Conservation (phyloP, 1,140 invertebrate genomes). For the Drosophila simulans region DNA sequence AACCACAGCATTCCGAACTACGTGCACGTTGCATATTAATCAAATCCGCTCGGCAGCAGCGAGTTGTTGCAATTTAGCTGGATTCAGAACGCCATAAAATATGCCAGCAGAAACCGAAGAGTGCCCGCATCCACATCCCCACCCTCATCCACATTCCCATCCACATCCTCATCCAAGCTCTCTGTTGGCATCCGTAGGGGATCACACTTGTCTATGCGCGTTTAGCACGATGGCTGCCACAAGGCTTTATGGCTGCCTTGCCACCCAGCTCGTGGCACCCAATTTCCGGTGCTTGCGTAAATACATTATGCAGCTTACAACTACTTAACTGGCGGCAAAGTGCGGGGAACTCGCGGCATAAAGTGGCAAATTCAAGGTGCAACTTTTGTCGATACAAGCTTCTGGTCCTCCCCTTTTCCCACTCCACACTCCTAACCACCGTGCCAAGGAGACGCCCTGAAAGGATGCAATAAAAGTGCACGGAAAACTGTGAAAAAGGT, state of each 20-base stretch:
- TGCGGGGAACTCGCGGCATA: slow-evolving; percentile 48
- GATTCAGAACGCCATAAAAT: slow-evolving; percentile 71
- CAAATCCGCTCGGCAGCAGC: slow-evolving; percentile 41
- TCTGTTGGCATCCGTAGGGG: slow-evolving; percentile 48
- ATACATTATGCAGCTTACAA: slow-evolving; percentile 83
- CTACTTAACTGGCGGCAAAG: slow-evolving; percentile 61
- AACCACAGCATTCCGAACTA: slow-evolving; percentile 28
- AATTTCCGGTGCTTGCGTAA: slow-evolving; percentile 81
- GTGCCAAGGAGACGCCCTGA: background rate
- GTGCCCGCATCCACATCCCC: slow-evolving; percentile 24
- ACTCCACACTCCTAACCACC: too few relatives aligned
- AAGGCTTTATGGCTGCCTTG: slow-evolving; percentile 38
- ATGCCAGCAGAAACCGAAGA: slow-evolving; percentile 64
- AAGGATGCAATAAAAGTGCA: slow-evolving; percentile 77
- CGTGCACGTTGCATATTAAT: slow-evolving; percentile 52
- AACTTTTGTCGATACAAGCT: slow-evolving; percentile 76
- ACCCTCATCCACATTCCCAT: slow-evolving; percentile 12
- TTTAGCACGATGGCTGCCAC: slow-evolving; percentile 65
- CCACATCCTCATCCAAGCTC: slow-evolving; percentile 8
- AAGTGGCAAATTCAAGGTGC: slow-evolving; percentile 73
- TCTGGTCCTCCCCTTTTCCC: background rate
- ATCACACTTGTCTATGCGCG: slow-evolving; percentile 76
- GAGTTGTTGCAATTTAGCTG: slow-evolving; percentile 59
- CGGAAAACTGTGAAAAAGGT: slow-evolving; percentile 67
- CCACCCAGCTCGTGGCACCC: slow-evolving; percentile 60